Evolutionary conservation across 2,888 invertebrate species (phyloP), one percentile per base, ranked within the genome.

Genomic region (Rosalia funebris): DNA sequence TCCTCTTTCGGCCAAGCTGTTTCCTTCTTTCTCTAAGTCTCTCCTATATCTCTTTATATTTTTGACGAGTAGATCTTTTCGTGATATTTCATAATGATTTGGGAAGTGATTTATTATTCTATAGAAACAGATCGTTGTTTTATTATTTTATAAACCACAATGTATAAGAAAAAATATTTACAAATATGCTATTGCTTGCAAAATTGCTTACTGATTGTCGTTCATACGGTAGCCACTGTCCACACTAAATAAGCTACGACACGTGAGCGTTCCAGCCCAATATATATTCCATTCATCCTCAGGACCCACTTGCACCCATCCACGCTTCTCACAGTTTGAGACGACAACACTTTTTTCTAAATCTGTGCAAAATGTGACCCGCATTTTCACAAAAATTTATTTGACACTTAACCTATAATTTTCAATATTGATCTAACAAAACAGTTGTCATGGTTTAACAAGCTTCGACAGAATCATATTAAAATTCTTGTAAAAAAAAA

Each of bases 211-310:
- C 91, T 96, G 96, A 83, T 94, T 92, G 80, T 96, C 95, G 71
- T 89, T 90, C 89, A 97, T 91, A 71, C 96, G 86, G 81, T 95
- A 96, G 9, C 95, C 95, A 76, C 90, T 92, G 75, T 97, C 96
- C 10, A 95, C 91, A 76, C 95, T 95, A 78, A 96, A 96, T 62
- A 97, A 88, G 74, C 88, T 93, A 58, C 96, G 86, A 72, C 95
- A 95, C n/a, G 93, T 95, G 75, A 91, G 90, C 1, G 95, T 94
- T 58, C 91, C 92, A 1, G 96, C 93, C 96, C 96, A 97, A 80
- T 97, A 97, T 77, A 96, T 91, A 80, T 97, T 95, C 96, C 96
- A 97, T 72, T 96, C 94, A 75, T 95, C 96, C 70, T 96, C 95
- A 0, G 93, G 90, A 0, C 89, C 88, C 0, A 94, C 96, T 80